A percentile compares a stretch with the other conserved stretches of the same genome.
Conservation (phyloP, 2,888 invertebrate species). For the Standfussiana lucernea region DNA sequence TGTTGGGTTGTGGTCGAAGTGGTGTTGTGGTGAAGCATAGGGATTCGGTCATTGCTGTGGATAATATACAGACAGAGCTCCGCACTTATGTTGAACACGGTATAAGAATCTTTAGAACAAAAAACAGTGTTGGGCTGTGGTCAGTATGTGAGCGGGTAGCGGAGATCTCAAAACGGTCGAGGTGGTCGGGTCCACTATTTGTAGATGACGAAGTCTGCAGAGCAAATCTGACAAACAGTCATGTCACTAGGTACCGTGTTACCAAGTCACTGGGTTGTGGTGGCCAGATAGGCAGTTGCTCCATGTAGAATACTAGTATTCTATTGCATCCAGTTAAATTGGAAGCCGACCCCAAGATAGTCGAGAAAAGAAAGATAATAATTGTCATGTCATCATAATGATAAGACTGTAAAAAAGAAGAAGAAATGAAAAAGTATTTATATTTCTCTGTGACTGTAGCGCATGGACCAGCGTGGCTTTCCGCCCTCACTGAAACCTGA, state of each 20-base stretch:
- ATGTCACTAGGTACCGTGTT: background rate
- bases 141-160: conserved; percentile 20
- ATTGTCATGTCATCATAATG: background rate
- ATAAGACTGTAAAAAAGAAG: background rate
- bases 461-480: background rate
- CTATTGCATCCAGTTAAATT: background rate
- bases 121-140: conserved; percentile 34
- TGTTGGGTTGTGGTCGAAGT: too few species aligned
- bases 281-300: background rate
- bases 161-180: background rate
- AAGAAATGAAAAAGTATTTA: too few species aligned
- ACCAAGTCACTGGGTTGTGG: background rate
- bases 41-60: conserved; percentile 45
- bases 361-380: background rate
- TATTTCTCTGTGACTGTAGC: too few species aligned
- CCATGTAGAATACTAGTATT: background rate
- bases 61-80: conserved; percentile 44
- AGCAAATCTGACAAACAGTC: background rate
- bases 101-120: conserved; percentile 51
- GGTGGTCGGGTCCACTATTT: background rate
- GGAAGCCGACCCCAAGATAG: background rate
- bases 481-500: conserved; percentile 31
- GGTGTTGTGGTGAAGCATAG: too few species aligned
- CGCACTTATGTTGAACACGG: conserved; percentile 54
- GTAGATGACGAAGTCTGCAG: background rate